Evolutionary conservation across 1,140 invertebrate genomes (phyloP).

Genomic region (Gerris buenoi): DNA sequence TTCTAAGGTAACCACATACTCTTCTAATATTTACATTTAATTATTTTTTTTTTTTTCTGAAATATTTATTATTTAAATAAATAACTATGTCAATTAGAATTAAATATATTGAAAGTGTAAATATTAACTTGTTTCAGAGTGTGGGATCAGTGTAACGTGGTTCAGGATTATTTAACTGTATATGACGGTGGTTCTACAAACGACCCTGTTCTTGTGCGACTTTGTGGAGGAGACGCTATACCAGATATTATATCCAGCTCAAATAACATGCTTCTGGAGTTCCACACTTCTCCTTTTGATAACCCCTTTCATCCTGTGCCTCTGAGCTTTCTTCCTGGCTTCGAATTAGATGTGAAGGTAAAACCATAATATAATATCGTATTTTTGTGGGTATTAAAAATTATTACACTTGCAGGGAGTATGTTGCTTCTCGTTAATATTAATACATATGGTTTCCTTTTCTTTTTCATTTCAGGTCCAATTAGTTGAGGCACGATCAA

Average conservation of each 20-base stretch:
- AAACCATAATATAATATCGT: no score
- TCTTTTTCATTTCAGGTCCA: constrained; percentile 39
- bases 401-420: no score
- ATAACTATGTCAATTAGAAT: no score
- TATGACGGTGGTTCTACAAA: constrained; percentile 59
- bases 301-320: constrained; percentile 65
- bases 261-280: constrained; percentile 60
- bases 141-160: constrained; percentile 64
- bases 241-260: constrained; percentile 64
- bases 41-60: no score
- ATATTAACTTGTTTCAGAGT: constrained; percentile 46
- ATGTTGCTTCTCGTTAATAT: not conserved
- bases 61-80: no score
- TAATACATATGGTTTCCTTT: not conserved
- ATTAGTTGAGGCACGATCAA: constrained; percentile 54
- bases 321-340: constrained; percentile 58
- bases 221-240: constrained; percentile 68
- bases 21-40: no score
- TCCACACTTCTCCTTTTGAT: constrained; percentile 65
- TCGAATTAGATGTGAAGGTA: constrained; percentile 41
- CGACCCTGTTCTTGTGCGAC: constrained; percentile 54
- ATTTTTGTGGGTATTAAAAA: no score
- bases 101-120: no score
- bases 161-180: constrained; percentile 65
- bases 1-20: constrained; percentile 42